Conservation (phyloP, 2,888 invertebrate genomes). For the Nowickia ferox region DNA sequence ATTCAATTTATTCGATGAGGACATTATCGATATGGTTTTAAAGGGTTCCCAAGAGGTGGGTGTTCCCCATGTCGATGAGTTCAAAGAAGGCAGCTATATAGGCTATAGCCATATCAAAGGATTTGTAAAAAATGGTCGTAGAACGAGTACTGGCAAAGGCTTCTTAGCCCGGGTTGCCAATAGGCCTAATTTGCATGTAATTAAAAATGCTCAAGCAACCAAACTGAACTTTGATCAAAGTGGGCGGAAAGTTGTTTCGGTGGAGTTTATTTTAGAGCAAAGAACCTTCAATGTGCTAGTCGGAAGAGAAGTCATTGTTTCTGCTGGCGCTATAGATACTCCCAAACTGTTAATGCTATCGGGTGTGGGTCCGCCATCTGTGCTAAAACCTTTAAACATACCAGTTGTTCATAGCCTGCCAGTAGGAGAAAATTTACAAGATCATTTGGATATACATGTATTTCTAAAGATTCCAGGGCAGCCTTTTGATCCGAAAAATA, state of each 20-base stretch:
- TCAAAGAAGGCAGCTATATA: conserved; percentile 82
- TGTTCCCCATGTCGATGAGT: conserved; percentile 78
- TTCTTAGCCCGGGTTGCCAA: conserved; percentile 85
- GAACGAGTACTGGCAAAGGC: conserved; percentile 90
- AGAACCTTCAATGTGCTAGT: conserved; percentile 74
- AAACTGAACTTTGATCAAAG: conserved; percentile 84
- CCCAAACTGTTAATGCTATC: conserved; percentile 81
- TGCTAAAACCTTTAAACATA: conserved; percentile 75
- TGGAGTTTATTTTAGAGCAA: conserved; percentile 84
- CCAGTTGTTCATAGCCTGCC: conserved; percentile 75
- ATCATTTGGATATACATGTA: conserved; percentile 87
- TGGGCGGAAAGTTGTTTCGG: conserved; percentile 82
- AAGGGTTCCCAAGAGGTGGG: conserved; percentile 84
- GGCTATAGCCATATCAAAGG: conserved; percentile 84
- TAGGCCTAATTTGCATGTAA: conserved; percentile 85
- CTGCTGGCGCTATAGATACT: conserved; percentile 80
- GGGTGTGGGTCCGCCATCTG: conserved; percentile 78
- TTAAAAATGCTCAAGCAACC: conserved; percentile 85
- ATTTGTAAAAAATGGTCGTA: conserved; percentile 86
- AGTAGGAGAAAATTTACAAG: conserved; percentile 91
- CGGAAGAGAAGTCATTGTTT: conserved; percentile 78
- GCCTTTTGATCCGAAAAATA: conserved; percentile 75
- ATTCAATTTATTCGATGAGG: conserved; percentile 45
- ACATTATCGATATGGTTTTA: conserved; percentile 78
- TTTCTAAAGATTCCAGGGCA: conserved; percentile 81